Evolutionary conservation across 2,888 invertebrate species (phyloP), one percentile per base, ranked within the genome.

Genomic region (Sarcophaga rosellei): DNA sequence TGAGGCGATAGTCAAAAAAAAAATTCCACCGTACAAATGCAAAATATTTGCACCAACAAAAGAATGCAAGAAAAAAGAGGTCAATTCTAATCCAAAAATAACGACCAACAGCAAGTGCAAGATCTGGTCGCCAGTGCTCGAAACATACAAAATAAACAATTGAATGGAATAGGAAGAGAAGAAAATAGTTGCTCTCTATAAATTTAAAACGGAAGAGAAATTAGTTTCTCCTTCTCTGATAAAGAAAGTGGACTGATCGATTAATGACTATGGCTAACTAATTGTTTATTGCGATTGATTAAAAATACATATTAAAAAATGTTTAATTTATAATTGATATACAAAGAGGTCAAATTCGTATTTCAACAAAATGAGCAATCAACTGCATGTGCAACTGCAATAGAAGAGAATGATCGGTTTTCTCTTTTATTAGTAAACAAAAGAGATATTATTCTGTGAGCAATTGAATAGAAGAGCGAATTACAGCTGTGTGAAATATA

Each of bases 11-110:
- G 4, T 47, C 6, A 35, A 35, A 35, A 35, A n/a, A 61, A 77
- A 65, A n/a, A 59, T 45, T 20, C 66, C 66, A 20, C 35, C 21
- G 10, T 17, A 25, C 35, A 80, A 59, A 20, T 62, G 15, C 4
- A 23, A 45, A 68, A 59, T 8, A 47, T 35, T 35, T 35, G 35
- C 35, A 35, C 0, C 10, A 35, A 35, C 35, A 35, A 35, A 35
- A 35, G 8, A 35, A 35, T 35, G 35, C 35, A 35, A 1, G 8
- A 10, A 35, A 35, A 83, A 83, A 78, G 74, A 62, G 83, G 83
- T 73, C 83, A 83, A 78, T 74, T 74, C 62, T 73, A 83, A 78
- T 78, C 76, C 75, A 81, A 81, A 81, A 81, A 78, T 74, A 83
- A 76, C 44, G 44, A 53, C 17, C 53, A 53, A 53, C 35, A 57